These are phyloP conservation scores for Ctena decussata DNA, from an alignment of 2,888 invertebrate species.

Conservation along the genomic window DNA sequence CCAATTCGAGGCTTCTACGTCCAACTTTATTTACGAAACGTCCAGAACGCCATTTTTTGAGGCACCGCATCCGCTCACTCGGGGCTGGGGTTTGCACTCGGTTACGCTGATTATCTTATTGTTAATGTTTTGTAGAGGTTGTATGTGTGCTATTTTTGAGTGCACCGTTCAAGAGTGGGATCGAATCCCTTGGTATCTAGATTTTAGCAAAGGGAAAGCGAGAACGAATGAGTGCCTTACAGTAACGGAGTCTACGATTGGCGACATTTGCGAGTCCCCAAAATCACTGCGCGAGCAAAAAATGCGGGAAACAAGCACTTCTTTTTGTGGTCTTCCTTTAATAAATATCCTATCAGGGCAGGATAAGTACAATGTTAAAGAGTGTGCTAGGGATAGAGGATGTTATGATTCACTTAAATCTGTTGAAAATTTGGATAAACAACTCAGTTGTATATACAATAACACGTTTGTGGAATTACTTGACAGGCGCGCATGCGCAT, in stretches of 20 bases:
- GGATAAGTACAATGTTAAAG: neutral
- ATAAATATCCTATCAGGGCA: neutral
- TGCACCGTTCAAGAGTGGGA: neutral
- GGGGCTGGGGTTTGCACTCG: neutral
- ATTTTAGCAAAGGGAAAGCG: neutral
- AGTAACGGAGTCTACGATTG: neutral
- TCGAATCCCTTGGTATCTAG: neutral
- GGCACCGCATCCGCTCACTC: neutral
- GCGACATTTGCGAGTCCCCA: neutral
- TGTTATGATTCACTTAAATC: neutral
- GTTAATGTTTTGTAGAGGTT: neutral
- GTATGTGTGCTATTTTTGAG: neutral
- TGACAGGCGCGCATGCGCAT: neutral
- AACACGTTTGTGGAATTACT: neutral
- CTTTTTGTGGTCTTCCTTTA: conserved; percentile 3
- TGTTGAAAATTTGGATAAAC: conserved; percentile 4
- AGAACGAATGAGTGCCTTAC: conserved; percentile 6
- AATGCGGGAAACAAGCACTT: neutral
- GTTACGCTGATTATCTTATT: neutral
- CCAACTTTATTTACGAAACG: neutral
- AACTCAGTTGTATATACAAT: neutral
- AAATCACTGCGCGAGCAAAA: neutral
- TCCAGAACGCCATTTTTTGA: conserved; percentile 10
- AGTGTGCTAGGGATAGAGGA: neutral
- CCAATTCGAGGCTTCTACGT: neutral